A percentile compares a stretch with the other conserved stretches of the same genome.
Conservation (phyloP, 2,113 vertebrate genomes). For the Mormoops blainvillei region DNA sequence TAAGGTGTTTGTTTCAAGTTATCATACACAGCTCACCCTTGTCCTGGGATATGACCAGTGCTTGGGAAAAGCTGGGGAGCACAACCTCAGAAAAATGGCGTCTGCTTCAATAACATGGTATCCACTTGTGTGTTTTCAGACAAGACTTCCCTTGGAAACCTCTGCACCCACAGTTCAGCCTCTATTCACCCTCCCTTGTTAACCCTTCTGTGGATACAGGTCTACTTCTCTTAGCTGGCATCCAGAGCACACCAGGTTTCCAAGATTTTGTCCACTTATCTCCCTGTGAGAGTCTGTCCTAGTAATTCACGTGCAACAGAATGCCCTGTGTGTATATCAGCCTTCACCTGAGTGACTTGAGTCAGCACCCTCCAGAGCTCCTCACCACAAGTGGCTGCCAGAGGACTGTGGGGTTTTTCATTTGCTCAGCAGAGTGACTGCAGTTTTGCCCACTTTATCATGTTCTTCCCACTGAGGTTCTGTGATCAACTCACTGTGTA, state of each 20-base stretch:
- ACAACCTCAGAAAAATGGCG: neutral
- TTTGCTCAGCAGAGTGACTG: fast-evolving
- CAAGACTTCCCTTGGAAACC: neutral
- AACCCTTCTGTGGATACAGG: fast-evolving
- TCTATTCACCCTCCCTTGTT: fast-evolving
- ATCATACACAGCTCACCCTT: neutral
- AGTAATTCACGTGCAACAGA: fast-evolving
- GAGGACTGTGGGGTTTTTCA: neutral
- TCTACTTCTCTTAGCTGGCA: no score
- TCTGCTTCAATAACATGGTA: no score
- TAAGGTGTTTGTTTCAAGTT: neutral
- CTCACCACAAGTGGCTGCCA: fast-evolving
- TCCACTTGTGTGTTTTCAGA: neutral
- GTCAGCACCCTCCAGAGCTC: neutral
- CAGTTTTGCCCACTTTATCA: fast-evolving
- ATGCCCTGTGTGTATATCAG: no score
- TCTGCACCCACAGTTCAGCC: fast-evolving
- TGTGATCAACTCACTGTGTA: no score
- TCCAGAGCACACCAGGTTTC: neutral
- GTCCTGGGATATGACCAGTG: neutral
- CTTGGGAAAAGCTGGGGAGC: neutral
- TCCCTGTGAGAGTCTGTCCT: neutral
- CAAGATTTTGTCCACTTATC: neutral
- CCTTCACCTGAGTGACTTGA: neutral
- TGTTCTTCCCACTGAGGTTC: neutral